Base-by-base conservation (phyloP, 2,797 vertebrate genomes). In the Melanotaenia boesemani region DNA sequence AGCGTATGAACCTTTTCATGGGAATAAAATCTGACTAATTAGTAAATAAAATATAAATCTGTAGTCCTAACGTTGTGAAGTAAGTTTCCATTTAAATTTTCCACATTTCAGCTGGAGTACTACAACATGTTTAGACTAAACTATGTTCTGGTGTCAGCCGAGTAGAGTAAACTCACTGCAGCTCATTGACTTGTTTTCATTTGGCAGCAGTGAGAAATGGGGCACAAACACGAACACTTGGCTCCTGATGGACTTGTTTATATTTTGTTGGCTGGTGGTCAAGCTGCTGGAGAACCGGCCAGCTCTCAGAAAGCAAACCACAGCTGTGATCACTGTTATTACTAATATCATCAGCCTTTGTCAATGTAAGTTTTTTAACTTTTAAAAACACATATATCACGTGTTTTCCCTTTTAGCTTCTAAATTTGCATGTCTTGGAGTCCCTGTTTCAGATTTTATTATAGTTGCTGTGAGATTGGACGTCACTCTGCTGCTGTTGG, bases 201-300 rank as follows among this genome's bases (percentile, higher is more conserved):
- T 20, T 63, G 63, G 13, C 16, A 24, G 28, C 18, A 4, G 15
- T 11, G 11, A 30, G 26, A 66, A 62, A 61, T 24, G 37, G 63
- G 16, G 57, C 48, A 52, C 69, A 77, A 34, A 58, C 20, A 28
- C 32, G 1, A 57, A 55, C 41, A 22, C 70, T 73, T 70, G 39
- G 37, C 65, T 65, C 36, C 24, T 32, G 39, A 18, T 50, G 37
- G 32, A 32, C 65, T 30, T 36, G 36, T 24, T 26, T 26, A 24
- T 9, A 41, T 44, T 56, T 16, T 63, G n/a, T 22, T 61, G 37
- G 50, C 50, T 60, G 54, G 0, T 48, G 59, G 30, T 60, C 48
- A 34, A 67, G 34, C 70, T 46, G 61, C 39, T 15, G 20, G 56
- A 34, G 1, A 28, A 57, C 36, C 32, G 46, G 12, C 15, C 8